Evolutionary conservation across 2,113 vertebrate species (phyloP).

Genomic region (Theristicus caerulescens): DNA sequence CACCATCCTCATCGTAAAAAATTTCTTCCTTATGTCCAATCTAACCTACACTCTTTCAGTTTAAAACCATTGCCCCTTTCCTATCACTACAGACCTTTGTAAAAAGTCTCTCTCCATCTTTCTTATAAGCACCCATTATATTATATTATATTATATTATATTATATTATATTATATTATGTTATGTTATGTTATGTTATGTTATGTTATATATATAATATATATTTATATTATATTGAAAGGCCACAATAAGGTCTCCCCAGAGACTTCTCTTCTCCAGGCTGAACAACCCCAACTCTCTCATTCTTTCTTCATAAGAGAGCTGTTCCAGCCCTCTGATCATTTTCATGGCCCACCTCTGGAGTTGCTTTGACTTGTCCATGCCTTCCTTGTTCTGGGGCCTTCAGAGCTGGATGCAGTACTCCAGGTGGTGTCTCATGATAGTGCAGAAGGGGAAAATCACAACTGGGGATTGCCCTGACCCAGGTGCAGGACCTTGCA

Average conservation of each 20-base stretch:
- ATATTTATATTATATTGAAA: neutral
- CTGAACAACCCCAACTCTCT: neutral
- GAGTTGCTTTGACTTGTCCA: accelerated
- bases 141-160: no score
- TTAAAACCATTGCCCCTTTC: neutral
- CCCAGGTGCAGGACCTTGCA: accelerated
- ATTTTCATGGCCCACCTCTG: accelerated
- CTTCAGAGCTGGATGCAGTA: neutral
- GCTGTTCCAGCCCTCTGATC: neutral
- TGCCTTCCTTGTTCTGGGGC: neutral
- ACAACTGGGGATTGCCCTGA: neutral
- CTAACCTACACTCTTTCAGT: neutral
- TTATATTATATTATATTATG: no score
- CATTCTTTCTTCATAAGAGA: neutral
- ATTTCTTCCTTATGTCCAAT: neutral
- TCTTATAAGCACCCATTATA: neutral
- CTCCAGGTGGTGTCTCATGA: neutral
- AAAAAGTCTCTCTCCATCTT: neutral
- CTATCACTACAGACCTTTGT: neutral
- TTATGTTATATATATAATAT: no score
- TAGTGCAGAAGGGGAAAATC: neutral
- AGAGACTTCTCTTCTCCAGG: neutral
- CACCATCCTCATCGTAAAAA: neutral
- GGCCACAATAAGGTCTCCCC: neutral
- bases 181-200: no score